phyloP scores from a whole-genome alignment of 1,140 invertebrate species.

The Ganaspis sp. region DNA sequence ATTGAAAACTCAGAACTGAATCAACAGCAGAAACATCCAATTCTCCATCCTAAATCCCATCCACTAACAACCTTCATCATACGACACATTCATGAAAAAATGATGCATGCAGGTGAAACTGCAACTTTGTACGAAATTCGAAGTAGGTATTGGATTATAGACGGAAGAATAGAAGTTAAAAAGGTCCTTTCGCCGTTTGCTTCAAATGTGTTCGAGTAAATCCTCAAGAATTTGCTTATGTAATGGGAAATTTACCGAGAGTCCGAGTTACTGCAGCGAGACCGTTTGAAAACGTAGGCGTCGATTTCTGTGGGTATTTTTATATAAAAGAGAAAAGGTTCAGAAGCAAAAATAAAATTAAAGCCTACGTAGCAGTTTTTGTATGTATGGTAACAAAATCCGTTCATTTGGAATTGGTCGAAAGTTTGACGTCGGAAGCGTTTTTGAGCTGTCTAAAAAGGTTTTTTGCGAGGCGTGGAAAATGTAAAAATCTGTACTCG shows the following conservation, averaged over 20 bases:
- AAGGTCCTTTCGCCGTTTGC: constrained; percentile 38
- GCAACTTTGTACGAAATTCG: not conserved
- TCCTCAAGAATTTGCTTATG: constrained; percentile 32
- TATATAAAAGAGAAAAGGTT: constrained; percentile 36
- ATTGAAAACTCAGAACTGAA: not conserved
- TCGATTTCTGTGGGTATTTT: constrained; percentile 36
- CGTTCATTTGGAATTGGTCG: constrained; percentile 61
- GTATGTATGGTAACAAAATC: constrained; percentile 48
- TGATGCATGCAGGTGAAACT: constrained; percentile 14
- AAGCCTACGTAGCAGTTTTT: constrained; percentile 36
- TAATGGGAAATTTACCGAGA: constrained; percentile 41
- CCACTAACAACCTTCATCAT: not conserved
- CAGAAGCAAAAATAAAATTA: constrained; percentile 20
- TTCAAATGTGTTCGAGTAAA: constrained; percentile 37
- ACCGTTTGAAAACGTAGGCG: constrained; percentile 35
- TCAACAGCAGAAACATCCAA: constrained; percentile 15
- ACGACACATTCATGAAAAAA: constrained; percentile 12
- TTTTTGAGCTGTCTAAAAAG: constrained; percentile 56
- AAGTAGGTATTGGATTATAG: constrained; percentile 42
- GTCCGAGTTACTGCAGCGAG: not conserved
- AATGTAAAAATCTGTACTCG: constrained; percentile 46
- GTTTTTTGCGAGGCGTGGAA: constrained; percentile 61
- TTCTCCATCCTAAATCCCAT: constrained; percentile 6
- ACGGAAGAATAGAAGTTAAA: constrained; percentile 40
- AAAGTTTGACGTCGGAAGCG: constrained; percentile 42